Base-by-base conservation (phyloP, 2,888 invertebrate genomes). In the Dynastes maya region DNA sequence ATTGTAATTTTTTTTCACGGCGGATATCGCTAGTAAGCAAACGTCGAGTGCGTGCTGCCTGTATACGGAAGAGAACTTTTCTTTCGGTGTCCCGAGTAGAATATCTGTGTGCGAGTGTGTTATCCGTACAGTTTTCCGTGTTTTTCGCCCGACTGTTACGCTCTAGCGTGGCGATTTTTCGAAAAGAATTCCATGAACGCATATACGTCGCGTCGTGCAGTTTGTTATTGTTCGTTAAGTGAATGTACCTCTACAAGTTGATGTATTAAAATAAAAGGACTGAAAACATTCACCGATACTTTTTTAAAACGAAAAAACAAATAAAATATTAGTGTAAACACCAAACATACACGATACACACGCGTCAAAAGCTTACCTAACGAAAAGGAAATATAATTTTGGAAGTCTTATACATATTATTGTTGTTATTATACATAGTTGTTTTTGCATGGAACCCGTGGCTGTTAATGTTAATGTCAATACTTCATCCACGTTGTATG, bases 61-160 rank as follows among this genome's bases (percentile, higher is more conserved):
- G 11, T 45, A 58, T 22, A 58, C 55, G 55, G 16, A 22, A 58
- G 55, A 22, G 55, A 16, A 58, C 55, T 58, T 58, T 58, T 58
- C 45, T 45, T 16, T 58, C 55, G 55, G 55, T 58, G 55, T 11
- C 55, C 16, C 22, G 55, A 58, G 22, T 58, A 58, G 55, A 22
- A 22, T 58, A 53, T 22, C 55, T 58, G 55, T 58, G 55, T 58
- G 55, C 55, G 55, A 58, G 55, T 58, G 55, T 55, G 55, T 22
- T 11, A 8, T 58, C 55, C 22, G 22, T 45, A 9, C 22, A 16
- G 22, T 58, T 58, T 58, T 58, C 55, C 55, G 55, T 22, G 55
- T 58, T 58, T 58, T 58, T 58, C 55, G 22, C 22, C 55, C 45
- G 45, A 11, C 45, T 11, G 22, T 8, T 58, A 16, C 55, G 55